Evolutionary conservation across 1,140 invertebrate genomes (phyloP), one percentile per base, ranked within the genome.

Genomic region (Diuraphis noxia): DNA sequence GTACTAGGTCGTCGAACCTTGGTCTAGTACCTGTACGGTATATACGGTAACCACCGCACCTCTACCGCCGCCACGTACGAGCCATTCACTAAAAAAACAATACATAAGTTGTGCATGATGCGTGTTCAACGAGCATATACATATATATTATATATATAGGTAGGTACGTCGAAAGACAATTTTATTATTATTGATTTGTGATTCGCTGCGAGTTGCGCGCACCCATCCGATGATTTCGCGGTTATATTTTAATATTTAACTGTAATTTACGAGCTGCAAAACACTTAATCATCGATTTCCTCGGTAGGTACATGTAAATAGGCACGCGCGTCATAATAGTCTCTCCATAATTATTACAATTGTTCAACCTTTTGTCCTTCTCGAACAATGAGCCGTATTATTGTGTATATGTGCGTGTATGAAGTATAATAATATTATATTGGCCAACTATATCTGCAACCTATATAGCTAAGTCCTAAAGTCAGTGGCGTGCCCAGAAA

Each of bases 1-100:
- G 9, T 40, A 86, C 23, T 25, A 34, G 85, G 85, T 86, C 85
- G 85, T 52, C 85, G 46, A 52, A 86, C 85, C 46, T 86, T 52
- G n/a, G n/a, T 43, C 17, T 19, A 49, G 6, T 21, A 7, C 2
- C 13, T 17, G 7, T 3, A 41, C 21, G 6, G 36, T 25, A 23
- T 30, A 25, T 30, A 40, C 34, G 38, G 72, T 19, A 82, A 82
- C 81, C n/a, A 81, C 46, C 38, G 81, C 38, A 4, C 25, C 21
- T 41, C 40, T 9, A 10, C 9, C 41, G 1, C 17, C 38, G 36
- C 36, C 56, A 25, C 9, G 23, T 40, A 40, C 79, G 36, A 81
- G 36, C 21, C 79, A 38, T 81, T 81, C 79, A 81, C 79, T 38
- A 23, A 36, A 81, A 49, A 38, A 40, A 81, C 79, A 81, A 81